Conservation (phyloP, 2,888 invertebrate genomes). For the Ceriagrion tenellum region DNA sequence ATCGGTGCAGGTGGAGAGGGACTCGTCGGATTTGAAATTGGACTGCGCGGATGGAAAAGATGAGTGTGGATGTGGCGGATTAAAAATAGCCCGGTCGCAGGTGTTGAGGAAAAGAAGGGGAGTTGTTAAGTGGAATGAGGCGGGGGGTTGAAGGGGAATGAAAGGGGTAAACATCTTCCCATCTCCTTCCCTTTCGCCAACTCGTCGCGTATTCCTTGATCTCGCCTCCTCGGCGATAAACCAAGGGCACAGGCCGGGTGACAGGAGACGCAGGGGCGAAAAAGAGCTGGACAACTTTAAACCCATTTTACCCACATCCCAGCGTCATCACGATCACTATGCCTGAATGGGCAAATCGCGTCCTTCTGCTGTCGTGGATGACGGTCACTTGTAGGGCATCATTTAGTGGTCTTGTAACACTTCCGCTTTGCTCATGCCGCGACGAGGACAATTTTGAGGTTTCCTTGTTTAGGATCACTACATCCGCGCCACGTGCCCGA, state of each 20-base stretch:
- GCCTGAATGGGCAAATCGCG: neutral
- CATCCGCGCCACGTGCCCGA: too few species aligned
- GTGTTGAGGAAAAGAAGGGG: neutral
- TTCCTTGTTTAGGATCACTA: neutral
- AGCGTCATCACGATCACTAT: neutral
- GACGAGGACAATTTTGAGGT: neutral
- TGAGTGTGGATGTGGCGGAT: neutral
- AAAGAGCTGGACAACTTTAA: neutral
- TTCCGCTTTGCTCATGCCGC: neutral
- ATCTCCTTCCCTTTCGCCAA: neutral
- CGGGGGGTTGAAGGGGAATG: neutral
- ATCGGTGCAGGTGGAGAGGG: neutral
- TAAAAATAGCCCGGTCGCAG: slow-evolving; percentile 41
- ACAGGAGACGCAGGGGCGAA: neutral
- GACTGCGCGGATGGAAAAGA: neutral
- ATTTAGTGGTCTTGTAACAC: neutral
- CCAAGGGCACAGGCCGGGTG: neutral
- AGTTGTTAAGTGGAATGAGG: neutral
- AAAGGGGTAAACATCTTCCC: neutral
- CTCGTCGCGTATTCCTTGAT: neutral
- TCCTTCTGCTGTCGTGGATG: neutral
- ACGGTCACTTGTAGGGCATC: neutral
- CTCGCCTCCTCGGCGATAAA: neutral
- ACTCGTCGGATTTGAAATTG: neutral
- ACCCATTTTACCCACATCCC: neutral